Conservation (phyloP, 2,113 vertebrate genomes). For the Sialia sialis region DNA sequence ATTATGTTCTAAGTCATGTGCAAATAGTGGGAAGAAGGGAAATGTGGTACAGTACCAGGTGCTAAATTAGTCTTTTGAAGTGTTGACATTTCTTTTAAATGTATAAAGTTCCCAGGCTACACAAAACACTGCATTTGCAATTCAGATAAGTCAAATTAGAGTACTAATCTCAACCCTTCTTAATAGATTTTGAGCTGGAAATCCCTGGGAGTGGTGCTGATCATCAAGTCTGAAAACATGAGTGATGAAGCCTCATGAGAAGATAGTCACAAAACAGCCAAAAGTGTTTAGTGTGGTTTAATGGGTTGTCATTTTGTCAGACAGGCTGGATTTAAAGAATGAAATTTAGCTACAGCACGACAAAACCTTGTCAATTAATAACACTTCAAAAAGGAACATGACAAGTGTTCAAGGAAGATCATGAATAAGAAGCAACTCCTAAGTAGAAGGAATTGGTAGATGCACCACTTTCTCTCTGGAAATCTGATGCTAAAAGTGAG, state of each 20-base stretch:
- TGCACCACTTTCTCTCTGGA: background rate
- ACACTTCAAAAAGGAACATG: background rate
- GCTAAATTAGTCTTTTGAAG: conserved; percentile 19
- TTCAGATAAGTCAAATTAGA: background rate
- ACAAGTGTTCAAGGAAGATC: background rate
- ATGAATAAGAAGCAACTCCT: background rate
- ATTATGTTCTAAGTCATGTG: background rate
- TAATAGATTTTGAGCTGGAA: conserved; percentile 34
- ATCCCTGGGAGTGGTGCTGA: background rate
- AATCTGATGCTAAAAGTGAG: background rate
- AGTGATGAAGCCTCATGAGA: background rate
- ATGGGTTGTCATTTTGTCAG: background rate
- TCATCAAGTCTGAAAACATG: background rate
- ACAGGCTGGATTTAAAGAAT: background rate
- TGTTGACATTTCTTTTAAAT: conserved; percentile 18
- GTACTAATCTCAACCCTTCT: background rate
- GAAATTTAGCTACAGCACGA: background rate
- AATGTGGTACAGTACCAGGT: background rate
- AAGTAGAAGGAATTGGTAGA: background rate
- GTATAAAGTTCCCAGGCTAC: background rate
- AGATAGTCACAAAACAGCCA: background rate
- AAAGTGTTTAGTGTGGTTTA: background rate
- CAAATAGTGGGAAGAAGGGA: background rate
- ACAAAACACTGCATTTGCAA: conserved; percentile 30
- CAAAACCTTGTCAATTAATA: background rate